A percentile compares a stretch with the other conserved stretches of the same genome.
Conservation (phyloP, 1,140 invertebrate species). For the Mactra quadrangularis region DNA sequence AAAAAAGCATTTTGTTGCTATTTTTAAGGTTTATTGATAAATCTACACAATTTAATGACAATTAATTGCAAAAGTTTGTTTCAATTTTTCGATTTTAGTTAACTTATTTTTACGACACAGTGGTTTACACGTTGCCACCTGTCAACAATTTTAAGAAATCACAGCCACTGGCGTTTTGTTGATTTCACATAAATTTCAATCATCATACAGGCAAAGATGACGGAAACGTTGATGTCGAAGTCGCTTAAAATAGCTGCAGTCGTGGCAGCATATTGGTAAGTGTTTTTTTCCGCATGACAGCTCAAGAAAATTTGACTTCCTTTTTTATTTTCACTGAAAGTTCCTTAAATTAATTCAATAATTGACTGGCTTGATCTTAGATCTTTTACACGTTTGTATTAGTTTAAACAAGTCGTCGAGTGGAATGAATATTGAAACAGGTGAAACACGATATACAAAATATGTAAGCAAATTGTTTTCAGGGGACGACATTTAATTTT, state of each 20-base stretch:
- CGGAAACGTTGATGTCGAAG: slow-evolving; percentile 83
- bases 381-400: too few species aligned
- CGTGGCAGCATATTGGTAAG: slow-evolving; percentile 90
- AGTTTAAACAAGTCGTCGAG: too few species aligned
- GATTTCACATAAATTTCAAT: neutral
- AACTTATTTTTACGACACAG: slow-evolving; percentile 33
- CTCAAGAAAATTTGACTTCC: too few species aligned
- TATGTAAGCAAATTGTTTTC: too few species aligned
- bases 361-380: too few species aligned
- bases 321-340: too few species aligned
- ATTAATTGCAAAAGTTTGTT: neutral
- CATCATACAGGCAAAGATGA: neutral
- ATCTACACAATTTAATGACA: neutral
- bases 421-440: too few species aligned
- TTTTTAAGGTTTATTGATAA: neutral
- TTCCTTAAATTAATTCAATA: too few species aligned
- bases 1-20: neutral
- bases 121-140: slow-evolving; percentile 42
- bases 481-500: too few species aligned
- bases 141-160: neutral
- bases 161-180: too few species aligned
- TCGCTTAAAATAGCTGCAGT: slow-evolving; percentile 89
- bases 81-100: neutral
- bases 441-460: too few species aligned
- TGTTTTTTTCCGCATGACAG: neutral